Evolutionary conservation across 1,140 invertebrate genomes (phyloP).

Genomic region (Papilio machaon): DNA sequence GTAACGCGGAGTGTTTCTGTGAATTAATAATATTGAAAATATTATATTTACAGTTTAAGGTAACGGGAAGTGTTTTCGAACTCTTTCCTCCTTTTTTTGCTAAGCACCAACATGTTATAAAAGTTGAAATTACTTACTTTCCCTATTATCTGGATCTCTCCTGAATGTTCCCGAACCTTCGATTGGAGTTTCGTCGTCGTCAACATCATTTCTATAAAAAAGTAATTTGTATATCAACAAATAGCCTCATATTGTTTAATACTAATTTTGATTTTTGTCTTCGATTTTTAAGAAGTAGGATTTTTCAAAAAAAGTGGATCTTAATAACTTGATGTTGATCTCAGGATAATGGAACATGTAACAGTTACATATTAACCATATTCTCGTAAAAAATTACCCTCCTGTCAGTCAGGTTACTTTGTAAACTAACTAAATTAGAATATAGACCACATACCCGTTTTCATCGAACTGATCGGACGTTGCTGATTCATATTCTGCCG

Average conservation of each 20-base stretch:
- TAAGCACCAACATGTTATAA: neutral
- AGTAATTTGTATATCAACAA: neutral
- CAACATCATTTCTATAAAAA: conserved; percentile 23
- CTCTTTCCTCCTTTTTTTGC: neutral
- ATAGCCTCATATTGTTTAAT: neutral
- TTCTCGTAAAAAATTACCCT: too few relatives aligned
- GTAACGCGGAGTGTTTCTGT: conserved; percentile 74
- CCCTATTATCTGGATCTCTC: neutral
- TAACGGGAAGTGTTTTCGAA: neutral
- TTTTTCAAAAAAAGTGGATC: neutral
- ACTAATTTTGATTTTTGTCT: too few relatives aligned
- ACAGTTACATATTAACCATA: neutral
- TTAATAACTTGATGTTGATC: neutral
- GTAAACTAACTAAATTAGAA: neutral
- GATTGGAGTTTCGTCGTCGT: conserved; percentile 13
- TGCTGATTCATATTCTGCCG: neutral
- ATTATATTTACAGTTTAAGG: neutral
- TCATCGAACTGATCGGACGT: conserved; percentile 10
- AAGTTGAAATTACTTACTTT: conserved; percentile 24
- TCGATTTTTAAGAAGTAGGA: too few relatives aligned
- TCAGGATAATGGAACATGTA: neutral
- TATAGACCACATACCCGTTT: neutral
- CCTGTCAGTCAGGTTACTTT: neutral
- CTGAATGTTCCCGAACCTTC: conserved; percentile 14
- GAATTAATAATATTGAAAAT: conserved; percentile 42